Evolutionary conservation across 2,797 vertebrate species (phyloP), one percentile per base, ranked within the genome.

Genomic region (Gallirallus australis): DNA sequence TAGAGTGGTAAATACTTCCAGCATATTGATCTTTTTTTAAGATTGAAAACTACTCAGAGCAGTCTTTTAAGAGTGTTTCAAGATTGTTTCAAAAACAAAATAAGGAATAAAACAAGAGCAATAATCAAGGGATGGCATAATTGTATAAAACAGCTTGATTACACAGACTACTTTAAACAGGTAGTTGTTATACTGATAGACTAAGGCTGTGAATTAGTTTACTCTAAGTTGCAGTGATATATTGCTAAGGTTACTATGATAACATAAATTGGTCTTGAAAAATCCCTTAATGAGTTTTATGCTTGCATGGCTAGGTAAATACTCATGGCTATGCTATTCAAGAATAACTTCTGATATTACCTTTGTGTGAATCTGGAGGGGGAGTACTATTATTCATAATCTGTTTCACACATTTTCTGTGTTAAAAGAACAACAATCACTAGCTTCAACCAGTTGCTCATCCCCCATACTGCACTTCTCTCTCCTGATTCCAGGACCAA

Each of bases 381-480:
- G 0, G 3, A 37, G 4, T 50, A 5, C 16, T 17, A 53, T 52
- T 52, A 28, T 31, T 78, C 19, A 25, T 24, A 42, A 54, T 31
- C 19, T 47, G 3, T 28, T 71, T 17, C 6, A 28, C 9, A 13
- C 0, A 17, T 52, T 86, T 84, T n/a, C n/a, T 39, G 1, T 33
- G 19, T 24, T 50, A 66, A 15, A 54, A 84, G 8, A 63, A 45
- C 3, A 37, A 10, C 12, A 60, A 7, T 59, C 4, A 30, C 8
- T 63, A 37, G 4, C 7, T 92, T 16, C 6, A 37, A 45, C 12
- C 12, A 48, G 42, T 23, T 79, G 8, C 15, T 71, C 4, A 4
- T 8, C 1, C 3, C 3, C 0, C 17, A 40, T 25, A 2, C n/a
- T 64, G 52, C 17, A n/a, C 4, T 24, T 47, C n/a, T 66, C 18